Base-by-base conservation (phyloP, 2,888 invertebrate genomes). In the Drosophila yooni region DNA sequence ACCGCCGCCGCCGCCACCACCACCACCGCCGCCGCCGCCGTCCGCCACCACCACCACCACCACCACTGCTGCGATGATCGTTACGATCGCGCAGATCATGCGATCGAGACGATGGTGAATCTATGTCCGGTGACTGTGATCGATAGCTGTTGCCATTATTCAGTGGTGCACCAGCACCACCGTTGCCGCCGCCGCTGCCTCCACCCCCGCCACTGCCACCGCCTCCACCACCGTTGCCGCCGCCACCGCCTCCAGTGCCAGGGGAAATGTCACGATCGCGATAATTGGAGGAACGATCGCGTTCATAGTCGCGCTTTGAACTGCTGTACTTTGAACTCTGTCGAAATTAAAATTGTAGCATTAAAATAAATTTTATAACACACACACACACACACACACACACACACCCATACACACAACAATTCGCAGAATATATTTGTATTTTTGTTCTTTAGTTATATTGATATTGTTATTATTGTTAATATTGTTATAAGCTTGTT, bases 291-390 rank as follows among this genome's bases (percentile, higher is more conserved):
- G 93, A 92, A 82, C 93, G 92, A 93, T 93, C 93, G 79, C 93
- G 93, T 90, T 93, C 93, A 93, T 95, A 95, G 91, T 95, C 95
- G 94, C 95, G 95, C 94, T 96, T 96, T 93, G 97, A 97, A 94
- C 95, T 95, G 94, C 95, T 88, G 86, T 97, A 97, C 94, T 97
- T 96, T 84, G 96, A 95, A 94, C 95, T 96, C 97, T 97, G 94
- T 79, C 56, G 52, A 80, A 73, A 53, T 46, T 46, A 8, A 46
- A 46, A 46, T 46, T 15, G 15, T 8, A 8, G 48, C 38, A 48
- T 74, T 70, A 61, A 43, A 59, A 69, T 13, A 46, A 60, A 36
- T 29, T 31, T 11, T 25, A 38, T 1, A 13, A 31, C 2, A n/a
- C 11, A 40, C 27, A 10, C 21, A 2, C 53, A 34, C n/a, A 4